Evolutionary conservation across 1,140 invertebrate genomes (phyloP).

Genomic region (Caenorhabditis elegans): WBcel235 BX284604.4:4696501-4697000

Average conservation of each 20-base stretch:
- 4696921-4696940: no score
- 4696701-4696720: background rate
- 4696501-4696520: no score
- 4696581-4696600: background rate
- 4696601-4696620: background rate
- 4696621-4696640: background rate
- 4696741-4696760: background rate
- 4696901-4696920: no score
- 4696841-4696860: no score
- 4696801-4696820: slow-evolving; percentile 3
- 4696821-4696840: background rate
- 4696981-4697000: slow-evolving; percentile 27
- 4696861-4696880: no score
- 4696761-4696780: background rate
- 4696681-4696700: background rate
- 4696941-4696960: no score
- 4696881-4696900: no score
- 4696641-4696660: background rate
- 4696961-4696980: no score
- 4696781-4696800: background rate
- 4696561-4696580: background rate
- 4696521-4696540: no score
- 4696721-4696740: background rate
- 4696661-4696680: background rate
- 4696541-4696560: slow-evolving; percentile 9